Percentiles rank a stretch among this genome's conserved stretches.
Evolutionary conservation across 1,140 invertebrate genomes (phyloP).

Genomic region (Lucilia cuprina): DNA sequence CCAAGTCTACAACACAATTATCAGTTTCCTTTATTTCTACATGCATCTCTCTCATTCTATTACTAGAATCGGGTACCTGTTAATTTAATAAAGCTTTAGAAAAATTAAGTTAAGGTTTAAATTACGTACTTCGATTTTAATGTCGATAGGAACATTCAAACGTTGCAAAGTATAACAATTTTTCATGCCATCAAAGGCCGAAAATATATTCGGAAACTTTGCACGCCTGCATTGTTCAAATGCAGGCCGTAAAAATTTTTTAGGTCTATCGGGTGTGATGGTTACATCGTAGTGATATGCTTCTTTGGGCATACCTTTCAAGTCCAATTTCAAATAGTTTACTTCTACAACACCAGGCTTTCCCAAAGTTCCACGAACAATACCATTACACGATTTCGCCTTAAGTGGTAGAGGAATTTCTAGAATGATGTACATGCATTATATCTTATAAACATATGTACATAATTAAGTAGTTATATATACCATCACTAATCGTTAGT

Average conservation of each 20-base stretch:
- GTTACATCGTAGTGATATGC: slow-evolving; percentile 67
- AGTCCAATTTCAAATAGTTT: slow-evolving; percentile 67
- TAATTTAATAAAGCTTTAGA: background rate
- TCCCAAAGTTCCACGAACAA: slow-evolving; percentile 62
- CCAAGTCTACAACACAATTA: slow-evolving; percentile 66
- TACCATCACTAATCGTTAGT: background rate
- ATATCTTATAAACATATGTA: too few species aligned
- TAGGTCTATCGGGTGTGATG: slow-evolving; percentile 65
- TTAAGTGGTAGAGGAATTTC: background rate
- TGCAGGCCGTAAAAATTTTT: slow-evolving; percentile 59
- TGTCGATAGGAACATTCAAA: slow-evolving; percentile 27
- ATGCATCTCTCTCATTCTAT: slow-evolving; percentile 63
- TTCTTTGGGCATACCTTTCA: slow-evolving; percentile 61
- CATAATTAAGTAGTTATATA: too few species aligned
- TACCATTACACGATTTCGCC: background rate
- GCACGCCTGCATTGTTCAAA: slow-evolving; percentile 51
- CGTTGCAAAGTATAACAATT: slow-evolving; percentile 48
- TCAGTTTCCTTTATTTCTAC: slow-evolving; percentile 69
- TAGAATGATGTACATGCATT: too few species aligned
- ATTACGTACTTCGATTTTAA: slow-evolving; percentile 47
- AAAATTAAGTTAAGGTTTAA: background rate
- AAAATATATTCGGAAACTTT: slow-evolving; percentile 52
- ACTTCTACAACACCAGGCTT: slow-evolving; percentile 63
- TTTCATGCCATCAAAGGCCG: slow-evolving; percentile 78
- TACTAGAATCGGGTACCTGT: slow-evolving; percentile 46